Evolutionary conservation across 2,797 vertebrate genomes (phyloP).

Genomic region (Threskiornis aethiopicus): DNA sequence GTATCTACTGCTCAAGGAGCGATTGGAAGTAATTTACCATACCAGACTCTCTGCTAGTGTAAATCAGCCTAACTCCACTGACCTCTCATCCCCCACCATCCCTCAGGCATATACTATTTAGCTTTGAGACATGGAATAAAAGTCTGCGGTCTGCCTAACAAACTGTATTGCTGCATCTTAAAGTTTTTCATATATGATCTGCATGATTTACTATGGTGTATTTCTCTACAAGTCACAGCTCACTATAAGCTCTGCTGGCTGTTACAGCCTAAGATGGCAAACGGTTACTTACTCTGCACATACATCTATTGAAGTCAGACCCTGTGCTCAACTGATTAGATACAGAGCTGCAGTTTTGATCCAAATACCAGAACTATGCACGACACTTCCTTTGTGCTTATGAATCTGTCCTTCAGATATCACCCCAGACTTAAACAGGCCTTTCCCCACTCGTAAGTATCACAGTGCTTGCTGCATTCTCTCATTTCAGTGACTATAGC

Average conservation of each 20-base stretch:
- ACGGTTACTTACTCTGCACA: background rate
- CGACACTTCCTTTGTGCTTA: background rate
- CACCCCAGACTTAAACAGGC: background rate
- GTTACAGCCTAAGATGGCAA: background rate
- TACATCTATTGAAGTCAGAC: background rate
- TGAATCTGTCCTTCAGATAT: background rate
- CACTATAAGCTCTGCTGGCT: background rate
- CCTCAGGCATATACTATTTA: background rate
- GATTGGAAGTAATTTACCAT: background rate
- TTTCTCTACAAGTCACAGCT: background rate
- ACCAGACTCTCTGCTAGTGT: background rate
- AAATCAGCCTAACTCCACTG: background rate
- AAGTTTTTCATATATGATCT: background rate
- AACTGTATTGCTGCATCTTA: background rate
- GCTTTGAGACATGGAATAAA: background rate
- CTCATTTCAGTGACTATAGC: background rate
- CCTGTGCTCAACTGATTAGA: background rate
- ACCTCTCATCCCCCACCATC: background rate
- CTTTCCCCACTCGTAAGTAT: background rate
- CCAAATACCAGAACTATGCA: background rate
- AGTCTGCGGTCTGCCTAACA: background rate
- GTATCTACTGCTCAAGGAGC: background rate
- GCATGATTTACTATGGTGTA: background rate
- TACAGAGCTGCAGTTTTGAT: slow-evolving; percentile 13
- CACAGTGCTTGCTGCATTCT: background rate